Evolutionary conservation across 2,113 vertebrate genomes (phyloP).

Genomic region (Callipepla squamata): DNA sequence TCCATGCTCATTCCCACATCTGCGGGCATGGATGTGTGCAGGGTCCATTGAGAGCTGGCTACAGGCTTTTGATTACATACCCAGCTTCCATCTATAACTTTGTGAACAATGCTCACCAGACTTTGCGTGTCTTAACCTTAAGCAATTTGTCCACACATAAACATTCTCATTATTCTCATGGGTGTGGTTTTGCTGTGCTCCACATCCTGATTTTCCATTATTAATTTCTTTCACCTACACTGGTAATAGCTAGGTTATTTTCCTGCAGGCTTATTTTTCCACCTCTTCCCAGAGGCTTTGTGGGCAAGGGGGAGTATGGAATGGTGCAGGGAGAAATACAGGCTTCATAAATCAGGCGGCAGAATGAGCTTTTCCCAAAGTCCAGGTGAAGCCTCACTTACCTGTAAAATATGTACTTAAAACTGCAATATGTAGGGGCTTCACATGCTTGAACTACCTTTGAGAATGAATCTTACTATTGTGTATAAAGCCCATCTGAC

Average conservation of each 20-base stretch:
- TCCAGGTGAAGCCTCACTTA: neutral
- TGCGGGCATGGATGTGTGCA: accelerated
- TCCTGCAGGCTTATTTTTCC: neutral
- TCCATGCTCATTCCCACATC: neutral
- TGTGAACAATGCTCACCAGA: neutral
- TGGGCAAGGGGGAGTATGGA: neutral
- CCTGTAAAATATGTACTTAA: neutral
- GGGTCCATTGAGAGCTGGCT: neutral
- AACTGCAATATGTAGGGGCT: neutral
- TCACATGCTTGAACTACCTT: neutral
- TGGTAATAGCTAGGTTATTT: conserved; percentile 9
- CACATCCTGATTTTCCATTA: neutral
- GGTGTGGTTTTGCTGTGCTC: neutral
- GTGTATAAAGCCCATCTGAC: neutral
- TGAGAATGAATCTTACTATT: neutral
- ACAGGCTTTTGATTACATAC: accelerated
- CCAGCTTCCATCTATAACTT: neutral
- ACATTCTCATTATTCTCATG: neutral
- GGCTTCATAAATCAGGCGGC: neutral
- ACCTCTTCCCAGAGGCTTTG: neutral
- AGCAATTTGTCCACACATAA: neutral
- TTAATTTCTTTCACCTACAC: neutral
- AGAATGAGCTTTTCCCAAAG: neutral
- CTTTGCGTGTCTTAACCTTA: neutral
- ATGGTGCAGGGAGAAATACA: neutral